phyloP scores from a whole-genome alignment of 2,888 invertebrate genomes.

The Hoplodrina blanda region DNA sequence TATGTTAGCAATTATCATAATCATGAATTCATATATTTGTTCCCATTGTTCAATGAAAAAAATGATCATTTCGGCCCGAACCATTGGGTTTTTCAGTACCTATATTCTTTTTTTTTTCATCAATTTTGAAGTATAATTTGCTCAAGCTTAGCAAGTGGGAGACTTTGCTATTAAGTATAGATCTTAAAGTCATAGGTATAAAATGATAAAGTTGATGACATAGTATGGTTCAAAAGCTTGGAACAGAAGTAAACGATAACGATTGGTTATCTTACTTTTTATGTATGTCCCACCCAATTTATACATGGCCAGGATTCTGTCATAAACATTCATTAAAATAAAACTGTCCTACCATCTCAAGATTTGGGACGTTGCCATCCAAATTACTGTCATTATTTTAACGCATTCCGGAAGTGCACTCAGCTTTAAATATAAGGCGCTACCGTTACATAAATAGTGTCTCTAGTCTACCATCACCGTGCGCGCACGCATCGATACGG shows the following conservation, averaged over 20 bases:
- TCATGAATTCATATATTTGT: conserved; percentile 14
- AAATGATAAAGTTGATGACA: no score
- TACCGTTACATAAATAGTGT: conserved; percentile 59
- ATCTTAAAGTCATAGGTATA: no score
- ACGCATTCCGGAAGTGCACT: conserved; percentile 60
- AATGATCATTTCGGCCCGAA: neutral
- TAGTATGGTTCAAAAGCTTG: no score
- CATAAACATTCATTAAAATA: conserved; percentile 8
- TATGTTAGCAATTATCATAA: conserved; percentile 20
- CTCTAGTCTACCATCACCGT: conserved; percentile 9
- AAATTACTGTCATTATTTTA: conserved; percentile 52
- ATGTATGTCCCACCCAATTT: no score
- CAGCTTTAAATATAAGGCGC: conserved; percentile 53
- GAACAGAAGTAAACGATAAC: no score
- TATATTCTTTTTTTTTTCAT: neutral
- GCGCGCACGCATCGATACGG: conserved; percentile 40
- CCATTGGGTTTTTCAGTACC: no score
- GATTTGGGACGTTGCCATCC: conserved; percentile 49
- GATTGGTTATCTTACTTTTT: no score
- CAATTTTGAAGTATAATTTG: neutral
- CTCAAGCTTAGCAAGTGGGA: no score
- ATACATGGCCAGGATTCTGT: neutral
- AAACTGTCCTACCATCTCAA: conserved; percentile 5
- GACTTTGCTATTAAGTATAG: no score
- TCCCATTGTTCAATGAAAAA: neutral